Evolutionary conservation across 2,888 invertebrate species (phyloP).

Genomic region (Deilephila porcellus): DNA sequence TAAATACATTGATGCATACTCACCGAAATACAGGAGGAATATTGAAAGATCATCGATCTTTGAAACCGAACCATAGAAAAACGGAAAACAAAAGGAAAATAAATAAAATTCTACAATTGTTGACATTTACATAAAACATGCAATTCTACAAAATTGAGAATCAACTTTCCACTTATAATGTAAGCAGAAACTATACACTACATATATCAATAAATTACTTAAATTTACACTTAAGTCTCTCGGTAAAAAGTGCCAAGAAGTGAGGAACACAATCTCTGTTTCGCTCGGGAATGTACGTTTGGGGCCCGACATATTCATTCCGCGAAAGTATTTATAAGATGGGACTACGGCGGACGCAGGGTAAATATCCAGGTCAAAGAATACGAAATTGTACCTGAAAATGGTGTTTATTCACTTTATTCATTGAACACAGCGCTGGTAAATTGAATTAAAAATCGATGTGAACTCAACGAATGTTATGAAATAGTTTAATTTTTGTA

Average conservation of each 20-base stretch:
- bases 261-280: constrained; percentile 23
- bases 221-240: background rate
- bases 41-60: no score
- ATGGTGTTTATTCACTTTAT: background rate
- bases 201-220: background rate
- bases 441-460: background rate
- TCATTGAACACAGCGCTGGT: background rate
- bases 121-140: no score
- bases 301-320: constrained; percentile 25
- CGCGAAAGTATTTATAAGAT: constrained; percentile 29
- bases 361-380: constrained; percentile 31
- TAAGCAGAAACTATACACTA: background rate
- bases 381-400: constrained; percentile 20
- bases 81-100: no score
- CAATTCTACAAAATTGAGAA: no score
- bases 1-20: no score
- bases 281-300: constrained; percentile 22
- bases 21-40: no score
- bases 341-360: constrained; percentile 21
- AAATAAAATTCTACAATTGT: no score
- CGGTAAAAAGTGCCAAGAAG: background rate
- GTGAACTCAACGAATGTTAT: background rate
- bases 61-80: no score
- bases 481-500: background rate
- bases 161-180: no score